phyloP scores from a whole-genome alignment of 2,888 invertebrate species.

The Emmelina monodactyla region DNA sequence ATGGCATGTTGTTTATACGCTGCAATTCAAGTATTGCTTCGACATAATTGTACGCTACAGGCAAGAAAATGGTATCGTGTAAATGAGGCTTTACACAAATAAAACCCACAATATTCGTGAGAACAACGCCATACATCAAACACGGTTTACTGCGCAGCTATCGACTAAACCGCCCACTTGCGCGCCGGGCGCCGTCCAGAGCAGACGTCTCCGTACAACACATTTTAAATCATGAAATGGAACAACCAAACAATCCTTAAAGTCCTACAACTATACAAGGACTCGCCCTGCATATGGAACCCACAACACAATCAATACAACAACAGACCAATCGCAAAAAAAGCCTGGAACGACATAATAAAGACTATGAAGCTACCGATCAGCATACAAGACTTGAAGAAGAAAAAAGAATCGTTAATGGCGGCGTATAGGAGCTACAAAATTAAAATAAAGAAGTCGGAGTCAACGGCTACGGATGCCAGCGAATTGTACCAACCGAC shows the following conservation, averaged over 20 bases:
- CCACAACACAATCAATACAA: neutral
- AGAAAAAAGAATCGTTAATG: conserved; percentile 4
- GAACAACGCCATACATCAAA: too few relatives aligned
- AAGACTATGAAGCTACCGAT: neutral
- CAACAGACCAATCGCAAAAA: neutral
- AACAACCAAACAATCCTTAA: neutral
- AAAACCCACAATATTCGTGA: too few relatives aligned
- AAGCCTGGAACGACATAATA: neutral
- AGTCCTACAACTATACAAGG: neutral
- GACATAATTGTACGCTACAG: too few relatives aligned
- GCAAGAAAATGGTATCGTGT: too few relatives aligned
- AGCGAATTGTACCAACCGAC: neutral
- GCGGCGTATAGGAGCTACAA: neutral
- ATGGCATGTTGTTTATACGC: too few relatives aligned
- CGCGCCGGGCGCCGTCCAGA: too few relatives aligned
- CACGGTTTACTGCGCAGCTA: too few relatives aligned
- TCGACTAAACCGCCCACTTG: too few relatives aligned
- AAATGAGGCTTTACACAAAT: too few relatives aligned
- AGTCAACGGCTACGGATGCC: neutral
- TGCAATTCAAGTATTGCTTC: too few relatives aligned
- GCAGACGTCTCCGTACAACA: too few relatives aligned
- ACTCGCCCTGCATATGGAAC: neutral
- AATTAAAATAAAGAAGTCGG: neutral
- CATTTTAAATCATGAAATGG: too few relatives aligned
- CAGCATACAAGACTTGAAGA: conserved; percentile 2